Evolutionary conservation across 1,140 invertebrate species (phyloP).

Genomic region (Aphaenogaster ashmeadi): DNA sequence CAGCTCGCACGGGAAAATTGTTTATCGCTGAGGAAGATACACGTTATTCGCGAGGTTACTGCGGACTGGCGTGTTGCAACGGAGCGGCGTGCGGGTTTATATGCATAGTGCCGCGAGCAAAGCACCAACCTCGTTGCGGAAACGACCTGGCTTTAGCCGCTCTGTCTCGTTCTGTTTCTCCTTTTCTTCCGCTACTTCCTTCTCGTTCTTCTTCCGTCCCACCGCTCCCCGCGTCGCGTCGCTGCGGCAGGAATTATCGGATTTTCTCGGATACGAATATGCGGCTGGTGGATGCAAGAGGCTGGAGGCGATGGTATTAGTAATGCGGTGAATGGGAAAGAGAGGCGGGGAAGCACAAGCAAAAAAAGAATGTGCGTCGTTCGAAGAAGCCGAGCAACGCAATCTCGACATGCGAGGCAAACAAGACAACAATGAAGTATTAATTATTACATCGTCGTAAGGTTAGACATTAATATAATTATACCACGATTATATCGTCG

Average conservation of each 20-base stretch:
- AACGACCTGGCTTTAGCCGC: slow-evolving; percentile 67
- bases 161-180: slow-evolving; percentile 55
- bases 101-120: slow-evolving; percentile 67
- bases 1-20: slow-evolving; percentile 55
- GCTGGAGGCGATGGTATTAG: slow-evolving; percentile 54
- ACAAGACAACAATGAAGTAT: slow-evolving; percentile 20
- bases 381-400: slow-evolving; percentile 37
- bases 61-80: slow-evolving; percentile 34
- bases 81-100: slow-evolving; percentile 31
- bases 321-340: slow-evolving; percentile 46
- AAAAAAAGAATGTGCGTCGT: slow-evolving; percentile 39
- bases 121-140: slow-evolving; percentile 67
- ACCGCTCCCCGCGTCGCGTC: slow-evolving; percentile 23
- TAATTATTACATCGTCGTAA: slow-evolving; percentile 28
- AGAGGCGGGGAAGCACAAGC: not conserved
- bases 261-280: slow-evolving; percentile 72
- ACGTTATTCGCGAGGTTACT: slow-evolving; percentile 57
- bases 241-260: slow-evolving; percentile 73
- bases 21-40: slow-evolving; percentile 39
- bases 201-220: slow-evolving; percentile 20
- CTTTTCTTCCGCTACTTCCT: slow-evolving; percentile 55
- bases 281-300: slow-evolving; percentile 56
- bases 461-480: not conserved
- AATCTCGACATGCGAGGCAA: slow-evolving; percentile 40
- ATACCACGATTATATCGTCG: not conserved